Conservation (phyloP, 2,113 vertebrate species). For the Psophia crepitans region DNA sequence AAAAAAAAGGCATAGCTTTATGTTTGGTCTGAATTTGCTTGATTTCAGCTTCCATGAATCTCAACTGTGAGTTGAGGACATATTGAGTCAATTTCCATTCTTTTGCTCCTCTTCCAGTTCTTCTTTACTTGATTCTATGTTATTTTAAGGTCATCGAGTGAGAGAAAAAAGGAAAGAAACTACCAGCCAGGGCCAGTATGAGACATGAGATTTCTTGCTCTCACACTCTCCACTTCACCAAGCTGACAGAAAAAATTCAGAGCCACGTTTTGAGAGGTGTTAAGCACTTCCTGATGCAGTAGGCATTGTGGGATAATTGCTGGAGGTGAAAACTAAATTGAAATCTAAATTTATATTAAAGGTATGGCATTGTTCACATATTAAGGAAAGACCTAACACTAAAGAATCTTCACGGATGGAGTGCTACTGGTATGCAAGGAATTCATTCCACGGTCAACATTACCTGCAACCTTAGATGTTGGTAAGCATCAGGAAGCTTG, state of each 20-base stretch:
- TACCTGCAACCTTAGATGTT: too few relatives aligned
- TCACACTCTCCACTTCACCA: background rate
- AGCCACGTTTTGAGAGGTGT: background rate
- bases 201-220: background rate
- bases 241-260: background rate
- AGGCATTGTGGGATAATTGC: too few relatives aligned
- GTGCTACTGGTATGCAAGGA: too few relatives aligned
- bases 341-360: too few relatives aligned
- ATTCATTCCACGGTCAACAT: too few relatives aligned
- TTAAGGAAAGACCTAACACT: too few relatives aligned
- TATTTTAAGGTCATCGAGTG: background rate
- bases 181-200: background rate
- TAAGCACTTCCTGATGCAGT: rapidly evolving
- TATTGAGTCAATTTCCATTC: background rate
- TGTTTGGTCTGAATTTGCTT: conserved; percentile 11
- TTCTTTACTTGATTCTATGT: background rate
- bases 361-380: too few relatives aligned
- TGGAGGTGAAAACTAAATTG: too few relatives aligned
- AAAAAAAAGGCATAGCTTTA: background rate
- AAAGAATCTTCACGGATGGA: too few relatives aligned
- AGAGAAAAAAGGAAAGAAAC: background rate
- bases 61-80: background rate
- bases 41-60: conserved; percentile 7
- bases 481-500: too few relatives aligned
- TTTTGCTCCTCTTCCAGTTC: conserved; percentile 26